Evolutionary conservation across 2,797 vertebrate genomes (phyloP).

Genomic region (Petrocephalus schoutedeni): DNA sequence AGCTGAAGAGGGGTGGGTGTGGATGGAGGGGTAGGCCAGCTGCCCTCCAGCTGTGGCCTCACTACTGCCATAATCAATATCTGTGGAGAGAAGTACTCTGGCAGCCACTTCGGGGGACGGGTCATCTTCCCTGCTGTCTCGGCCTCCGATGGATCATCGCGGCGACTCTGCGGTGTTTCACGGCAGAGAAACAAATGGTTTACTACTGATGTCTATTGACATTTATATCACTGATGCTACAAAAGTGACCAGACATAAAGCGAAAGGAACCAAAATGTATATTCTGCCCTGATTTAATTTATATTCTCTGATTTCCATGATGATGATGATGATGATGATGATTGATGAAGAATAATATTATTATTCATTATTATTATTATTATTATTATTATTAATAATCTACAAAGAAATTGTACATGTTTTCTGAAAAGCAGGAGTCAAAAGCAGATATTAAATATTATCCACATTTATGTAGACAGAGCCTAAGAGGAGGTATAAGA

Average conservation of each 20-base stretch:
- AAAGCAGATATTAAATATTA: neutral
- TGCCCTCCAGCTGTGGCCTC: constrained; percentile 30
- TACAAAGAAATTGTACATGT: neutral
- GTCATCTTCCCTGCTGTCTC: constrained; percentile 22
- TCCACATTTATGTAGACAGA: neutral
- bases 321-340: neutral
- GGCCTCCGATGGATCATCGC: constrained; percentile 33
- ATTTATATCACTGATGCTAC: neutral
- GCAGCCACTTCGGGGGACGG: constrained; percentile 25
- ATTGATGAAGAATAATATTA: neutral
- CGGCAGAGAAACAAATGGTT: neutral
- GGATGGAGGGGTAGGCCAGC: neutral
- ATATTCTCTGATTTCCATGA: neutral
- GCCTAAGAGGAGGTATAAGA: neutral
- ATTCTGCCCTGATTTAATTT: neutral
- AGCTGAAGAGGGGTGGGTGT: neutral
- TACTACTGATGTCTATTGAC: neutral
- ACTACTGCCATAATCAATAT: constrained; percentile 36
- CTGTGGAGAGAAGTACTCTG: neutral
- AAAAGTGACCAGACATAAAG: neutral
- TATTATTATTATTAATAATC: neutral
- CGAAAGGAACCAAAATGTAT: neutral
- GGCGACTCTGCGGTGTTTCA: constrained; percentile 23
- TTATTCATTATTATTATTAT: neutral
- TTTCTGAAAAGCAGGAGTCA: neutral